These are phyloP conservation scores for Elephas maximus DNA, from an alignment of 2,113 vertebrate species.

Conservation along the genomic window DNA sequence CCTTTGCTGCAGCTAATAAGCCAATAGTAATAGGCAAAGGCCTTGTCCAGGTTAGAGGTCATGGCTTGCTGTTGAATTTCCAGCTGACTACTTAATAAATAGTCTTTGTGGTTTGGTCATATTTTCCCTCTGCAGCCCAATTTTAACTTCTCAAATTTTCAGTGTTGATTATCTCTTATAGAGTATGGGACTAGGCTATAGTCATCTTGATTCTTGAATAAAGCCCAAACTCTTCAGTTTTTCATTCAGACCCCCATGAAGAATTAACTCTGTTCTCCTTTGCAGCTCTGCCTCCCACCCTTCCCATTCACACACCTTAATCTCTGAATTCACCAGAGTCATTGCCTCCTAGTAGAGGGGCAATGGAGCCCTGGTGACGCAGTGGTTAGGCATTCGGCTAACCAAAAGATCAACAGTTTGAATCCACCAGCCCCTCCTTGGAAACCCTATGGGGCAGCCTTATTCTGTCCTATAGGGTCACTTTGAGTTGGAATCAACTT, in stretches of 20 bases:
- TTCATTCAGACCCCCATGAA: not conserved
- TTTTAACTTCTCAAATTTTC: not conserved
- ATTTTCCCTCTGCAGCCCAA: slow-evolving; percentile 5
- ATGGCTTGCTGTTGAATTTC: not conserved
- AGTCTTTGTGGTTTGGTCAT: not conserved
- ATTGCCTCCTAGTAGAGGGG: not conserved
- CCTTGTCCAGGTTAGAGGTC: not conserved
- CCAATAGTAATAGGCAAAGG: not conserved
- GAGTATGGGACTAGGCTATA: not conserved
- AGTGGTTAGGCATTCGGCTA: too few relatives aligned
- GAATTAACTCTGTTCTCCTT: not conserved
- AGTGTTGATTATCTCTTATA: not conserved
- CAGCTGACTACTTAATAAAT: not conserved
- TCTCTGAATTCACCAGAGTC: not conserved
- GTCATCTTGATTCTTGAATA: not conserved
- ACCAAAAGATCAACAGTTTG: too few relatives aligned
- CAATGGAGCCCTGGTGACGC: too few relatives aligned
- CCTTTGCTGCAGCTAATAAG: not conserved
- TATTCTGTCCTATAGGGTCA: too few relatives aligned
- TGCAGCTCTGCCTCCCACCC: not conserved
- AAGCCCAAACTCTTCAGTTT: not conserved
- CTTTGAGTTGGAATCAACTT: too few relatives aligned
- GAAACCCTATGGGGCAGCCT: too few relatives aligned
- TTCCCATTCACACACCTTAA: not conserved
- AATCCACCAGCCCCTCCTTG: too few relatives aligned